phyloP scores from a whole-genome alignment of 2,113 vertebrate species.

The Aegotheles bennettii region DNA sequence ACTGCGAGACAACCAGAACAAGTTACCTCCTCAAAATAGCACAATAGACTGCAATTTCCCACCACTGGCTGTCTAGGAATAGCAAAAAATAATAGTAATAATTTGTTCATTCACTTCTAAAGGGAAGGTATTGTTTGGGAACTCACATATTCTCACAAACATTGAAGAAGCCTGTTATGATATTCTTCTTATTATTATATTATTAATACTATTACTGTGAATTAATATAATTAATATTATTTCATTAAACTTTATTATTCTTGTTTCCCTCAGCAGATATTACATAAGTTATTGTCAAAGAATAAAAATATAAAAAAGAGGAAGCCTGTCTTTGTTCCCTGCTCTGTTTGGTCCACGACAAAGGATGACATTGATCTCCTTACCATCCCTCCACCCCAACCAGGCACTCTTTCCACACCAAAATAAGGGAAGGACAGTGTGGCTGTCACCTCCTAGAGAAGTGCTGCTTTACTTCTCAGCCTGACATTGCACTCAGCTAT shows the following conservation, averaged over 20 bases:
- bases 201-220: neutral
- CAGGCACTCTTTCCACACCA: neutral
- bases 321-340: neutral
- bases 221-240: neutral
- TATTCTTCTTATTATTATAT: neutral
- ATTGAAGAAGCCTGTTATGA: neutral
- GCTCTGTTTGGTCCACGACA: neutral
- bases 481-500: neutral
- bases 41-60: neutral
- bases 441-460: neutral
- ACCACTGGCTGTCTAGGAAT: accelerated
- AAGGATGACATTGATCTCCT: too few relatives aligned
- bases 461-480: neutral
- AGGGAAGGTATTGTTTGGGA: neutral
- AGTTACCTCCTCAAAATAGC: neutral
- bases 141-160: neutral
- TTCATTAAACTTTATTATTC: neutral
- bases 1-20: neutral
- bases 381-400: neutral
- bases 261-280: neutral
- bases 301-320: neutral
- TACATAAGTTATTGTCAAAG: neutral
- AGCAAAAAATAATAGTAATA: neutral
- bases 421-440: accelerated
- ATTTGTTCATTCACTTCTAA: neutral